These are phyloP conservation scores for Macrosiphum euphorbiae DNA, from an alignment of 2,888 invertebrate genomes.

Conservation along the genomic window DNA sequence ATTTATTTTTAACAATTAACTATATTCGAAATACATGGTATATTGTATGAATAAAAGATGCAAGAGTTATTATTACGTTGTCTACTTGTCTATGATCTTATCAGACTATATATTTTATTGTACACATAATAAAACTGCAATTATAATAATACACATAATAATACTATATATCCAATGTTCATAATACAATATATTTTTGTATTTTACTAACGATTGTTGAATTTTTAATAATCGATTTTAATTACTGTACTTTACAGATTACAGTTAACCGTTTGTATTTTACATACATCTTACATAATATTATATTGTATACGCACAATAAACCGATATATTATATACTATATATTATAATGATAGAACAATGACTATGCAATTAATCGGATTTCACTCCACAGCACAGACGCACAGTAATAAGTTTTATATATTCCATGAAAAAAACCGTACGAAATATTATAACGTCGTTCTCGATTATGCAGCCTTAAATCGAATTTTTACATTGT, in stretches of 20 bases:
- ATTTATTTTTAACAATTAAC: background rate
- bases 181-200: background rate
- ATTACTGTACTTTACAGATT: background rate
- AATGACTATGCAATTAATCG: background rate
- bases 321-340: background rate
- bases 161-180: background rate
- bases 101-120: background rate
- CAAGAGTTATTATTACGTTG: background rate
- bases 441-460: background rate
- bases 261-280: background rate
- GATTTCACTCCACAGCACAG: background rate
- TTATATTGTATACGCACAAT: background rate
- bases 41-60: background rate
- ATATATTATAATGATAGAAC: background rate
- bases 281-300: background rate
- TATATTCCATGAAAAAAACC: background rate
- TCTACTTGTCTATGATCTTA: background rate
- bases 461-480: background rate
- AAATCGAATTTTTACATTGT: background rate
- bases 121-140: background rate
- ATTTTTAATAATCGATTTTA: background rate
- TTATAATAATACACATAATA: background rate
- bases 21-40: background rate
- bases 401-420: background rate
- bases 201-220: background rate